Evolutionary conservation across 1,140 invertebrate species (phyloP).

Genomic region (Ceratina calcarata): DNA sequence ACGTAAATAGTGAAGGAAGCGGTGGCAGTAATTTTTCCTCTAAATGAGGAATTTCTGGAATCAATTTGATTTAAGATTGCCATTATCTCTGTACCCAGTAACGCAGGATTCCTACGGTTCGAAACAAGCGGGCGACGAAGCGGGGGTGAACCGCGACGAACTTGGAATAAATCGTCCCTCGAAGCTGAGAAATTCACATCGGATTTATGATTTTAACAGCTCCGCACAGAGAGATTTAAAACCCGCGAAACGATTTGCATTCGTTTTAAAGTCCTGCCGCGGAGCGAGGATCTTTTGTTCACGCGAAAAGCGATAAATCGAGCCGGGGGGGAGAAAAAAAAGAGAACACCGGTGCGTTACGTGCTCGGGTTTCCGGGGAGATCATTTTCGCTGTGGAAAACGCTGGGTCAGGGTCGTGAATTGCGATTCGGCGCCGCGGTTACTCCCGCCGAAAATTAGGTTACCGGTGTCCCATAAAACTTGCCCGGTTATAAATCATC

Average conservation of each 20-base stretch:
- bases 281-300: neutral
- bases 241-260: too few species aligned
- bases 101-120: slow-evolving; percentile 1
- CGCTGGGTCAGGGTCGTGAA: slow-evolving; percentile 32
- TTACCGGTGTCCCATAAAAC: slow-evolving; percentile 13
- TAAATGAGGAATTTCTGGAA: slow-evolving; percentile 21
- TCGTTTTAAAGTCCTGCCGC: too few species aligned
- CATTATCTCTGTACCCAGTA: slow-evolving; percentile 4
- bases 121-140: neutral
- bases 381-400: neutral
- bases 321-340: neutral
- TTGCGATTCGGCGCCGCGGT: slow-evolving; percentile 7
- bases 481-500: neutral
- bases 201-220: neutral
- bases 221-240: neutral
- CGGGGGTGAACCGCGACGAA: too few species aligned
- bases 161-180: too few species aligned
- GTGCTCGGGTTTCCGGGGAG: neutral
- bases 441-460: neutral
- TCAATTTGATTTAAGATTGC: slow-evolving; percentile 28
- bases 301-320: neutral
- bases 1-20: neutral
- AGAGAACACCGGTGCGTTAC: neutral
- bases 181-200: too few species aligned
- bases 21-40: neutral